A percentile compares a stretch with the other conserved stretches of the same genome.
Conservation (phyloP, 2,888 invertebrate species). For the Tillus elongatus region DNA sequence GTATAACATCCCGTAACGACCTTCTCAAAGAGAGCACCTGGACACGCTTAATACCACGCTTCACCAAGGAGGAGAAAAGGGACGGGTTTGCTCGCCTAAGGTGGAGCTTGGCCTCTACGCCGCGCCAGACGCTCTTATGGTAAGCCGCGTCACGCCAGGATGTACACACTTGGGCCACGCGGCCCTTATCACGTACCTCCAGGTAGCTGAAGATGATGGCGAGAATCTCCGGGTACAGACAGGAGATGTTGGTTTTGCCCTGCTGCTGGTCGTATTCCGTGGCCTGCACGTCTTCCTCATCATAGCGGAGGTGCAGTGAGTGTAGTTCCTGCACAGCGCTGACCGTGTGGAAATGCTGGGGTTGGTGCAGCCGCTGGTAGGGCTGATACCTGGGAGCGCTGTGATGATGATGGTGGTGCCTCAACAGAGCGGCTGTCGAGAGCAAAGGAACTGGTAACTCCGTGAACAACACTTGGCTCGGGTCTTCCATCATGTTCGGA, state of each 20-base stretch:
- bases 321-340: slow-evolving; percentile 34
- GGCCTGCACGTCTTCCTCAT: slow-evolving; percentile 22
- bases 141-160: slow-evolving; percentile 90
- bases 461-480: slow-evolving; percentile 49
- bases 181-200: slow-evolving; percentile 79
- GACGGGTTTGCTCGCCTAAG: slow-evolving; percentile 73
- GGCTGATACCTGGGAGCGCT: slow-evolving; percentile 48
- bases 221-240: slow-evolving; percentile 85
- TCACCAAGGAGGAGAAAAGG: slow-evolving; percentile 76
- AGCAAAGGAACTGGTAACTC: slow-evolving; percentile 50
- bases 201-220: slow-evolving; percentile 86
- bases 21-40: slow-evolving; percentile 80
- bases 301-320: slow-evolving; percentile 25
- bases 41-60: slow-evolving; percentile 78
- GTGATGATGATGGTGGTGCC: slow-evolving; percentile 45
- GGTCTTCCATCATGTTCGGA: slow-evolving; percentile 45
- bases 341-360: slow-evolving; percentile 45
- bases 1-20: slow-evolving; percentile 75
- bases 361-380: slow-evolving; percentile 60
- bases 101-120: slow-evolving; percentile 85
- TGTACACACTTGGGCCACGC: slow-evolving; percentile 82
- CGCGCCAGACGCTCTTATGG: slow-evolving; percentile 87
- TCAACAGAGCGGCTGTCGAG: slow-evolving; percentile 43
- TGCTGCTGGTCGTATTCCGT: slow-evolving; percentile 28
- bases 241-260: slow-evolving; percentile 67